These are phyloP conservation scores for Halcyon senegalensis DNA, from an alignment of 2,113 vertebrate species.

Conservation along the genomic window DNA sequence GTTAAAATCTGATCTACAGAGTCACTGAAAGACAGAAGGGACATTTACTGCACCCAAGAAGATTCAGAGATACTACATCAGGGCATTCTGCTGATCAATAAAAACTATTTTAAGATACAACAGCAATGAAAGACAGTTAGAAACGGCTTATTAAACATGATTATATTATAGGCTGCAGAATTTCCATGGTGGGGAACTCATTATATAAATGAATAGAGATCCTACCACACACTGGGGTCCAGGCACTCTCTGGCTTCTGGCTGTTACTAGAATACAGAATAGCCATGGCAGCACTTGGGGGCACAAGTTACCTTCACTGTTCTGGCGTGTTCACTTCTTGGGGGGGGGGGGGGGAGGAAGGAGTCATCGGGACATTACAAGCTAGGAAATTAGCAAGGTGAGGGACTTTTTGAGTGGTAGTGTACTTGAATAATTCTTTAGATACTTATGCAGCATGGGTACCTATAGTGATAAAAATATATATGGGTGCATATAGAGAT, in stretches of 20 bases:
- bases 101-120: constrained; percentile 1
- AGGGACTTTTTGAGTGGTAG: neutral
- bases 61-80: neutral
- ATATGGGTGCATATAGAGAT: no score
- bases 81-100: neutral
- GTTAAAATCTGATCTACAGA: neutral
- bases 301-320: no score
- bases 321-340: neutral
- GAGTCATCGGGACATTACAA: neutral
- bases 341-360: no score
- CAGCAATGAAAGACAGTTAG: neutral
- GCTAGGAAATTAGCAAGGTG: neutral
- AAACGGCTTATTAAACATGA: neutral
- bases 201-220: neutral
- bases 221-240: neutral
- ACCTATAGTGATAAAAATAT: no score
- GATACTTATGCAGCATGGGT: fast-evolving
- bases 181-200: neutral
- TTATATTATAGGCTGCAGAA: neutral
- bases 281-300: neutral
- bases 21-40: neutral
- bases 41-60: neutral
- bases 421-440: neutral
- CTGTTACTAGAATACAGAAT: neutral
- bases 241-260: no score